Evolutionary conservation across 2,113 vertebrate genomes (phyloP), one percentile per base, ranked within the genome.

Genomic region (Leucopsar rothschildi): DNA sequence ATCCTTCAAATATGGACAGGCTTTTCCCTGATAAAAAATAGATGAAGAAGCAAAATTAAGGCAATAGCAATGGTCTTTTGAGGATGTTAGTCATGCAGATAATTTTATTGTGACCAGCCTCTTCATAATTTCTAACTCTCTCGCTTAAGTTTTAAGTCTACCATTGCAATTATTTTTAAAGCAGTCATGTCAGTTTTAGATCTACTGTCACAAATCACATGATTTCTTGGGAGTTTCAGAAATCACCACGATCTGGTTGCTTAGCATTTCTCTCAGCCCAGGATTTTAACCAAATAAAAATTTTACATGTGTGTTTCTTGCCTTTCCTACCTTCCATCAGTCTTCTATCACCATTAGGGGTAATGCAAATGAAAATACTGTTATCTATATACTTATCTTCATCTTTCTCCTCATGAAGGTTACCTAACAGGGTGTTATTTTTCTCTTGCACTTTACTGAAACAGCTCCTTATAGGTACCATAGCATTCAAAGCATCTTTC

Each of bases 261-360:
- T 42, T 47, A 69, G 3, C 6, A 37, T 80, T 77, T 56, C 12
- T 86, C 35, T 40, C 33, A 73, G 15, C 11, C 61, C 35, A 37
- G 19, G 7, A 44, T 14, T 63, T 84, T 2, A 78, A 16, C 2
- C 5, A 19, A 63, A 57, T 70, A 17, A 45, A 65, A 12, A 2
- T 1, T 12, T 82, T 23, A 18, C 8, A 14, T 2, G 0, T 5
- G 1, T 35, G 19, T 78, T 56, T 72, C 11, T 8, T 53, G 12
- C 10, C 9, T 84, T 82, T 82, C 5, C 4, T 72, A 39, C 53
- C 88, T 88, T 64, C 7, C 19, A 27, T 53, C 33, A 39, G 9
- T 81, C 8, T 2, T 37, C 55, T 5, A 49, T 15, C 28, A 68
- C 11, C 25, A 42, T 24, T 55, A 61, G 6, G 69, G 15, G 39